A percentile compares a stretch with the other conserved stretches of the same genome.
These are phyloP conservation scores for Ceratina calcarata DNA, from an alignment of 1,140 invertebrate genomes.

Conservation along the genomic window DNA sequence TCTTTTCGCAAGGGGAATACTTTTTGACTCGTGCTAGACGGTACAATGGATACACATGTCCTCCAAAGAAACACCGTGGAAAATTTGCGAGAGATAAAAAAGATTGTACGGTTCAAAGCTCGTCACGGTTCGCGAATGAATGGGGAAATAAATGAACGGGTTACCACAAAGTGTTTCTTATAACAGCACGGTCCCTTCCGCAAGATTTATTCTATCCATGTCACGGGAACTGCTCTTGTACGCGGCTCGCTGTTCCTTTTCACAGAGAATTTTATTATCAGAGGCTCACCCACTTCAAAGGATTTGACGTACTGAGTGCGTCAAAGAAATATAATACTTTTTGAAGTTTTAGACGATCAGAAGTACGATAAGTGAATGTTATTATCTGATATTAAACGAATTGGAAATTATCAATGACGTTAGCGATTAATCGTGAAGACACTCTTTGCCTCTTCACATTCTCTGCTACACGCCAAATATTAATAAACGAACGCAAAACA, in stretches of 20 bases:
- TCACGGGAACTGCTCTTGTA: neutral
- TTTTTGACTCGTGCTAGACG: neutral
- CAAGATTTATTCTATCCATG: neutral
- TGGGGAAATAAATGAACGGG: slow-evolving; percentile 21
- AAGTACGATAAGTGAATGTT: neutral
- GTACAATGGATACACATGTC: neutral
- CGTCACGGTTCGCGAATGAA: slow-evolving; percentile 1
- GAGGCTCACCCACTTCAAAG: neutral
- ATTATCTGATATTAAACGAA: too few species aligned
- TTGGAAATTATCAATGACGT: too few species aligned
- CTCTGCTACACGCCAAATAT: too few species aligned
- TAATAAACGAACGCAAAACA: neutral
- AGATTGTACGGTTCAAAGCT: slow-evolving; percentile 10
- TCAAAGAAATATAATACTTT: neutral
- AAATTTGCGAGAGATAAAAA: slow-evolving; percentile 12
- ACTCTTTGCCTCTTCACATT: too few species aligned
- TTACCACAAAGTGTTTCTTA: slow-evolving; percentile 28
- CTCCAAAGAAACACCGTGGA: neutral
- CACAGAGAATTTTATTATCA: neutral
- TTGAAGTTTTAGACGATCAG: neutral
- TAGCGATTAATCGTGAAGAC: too few species aligned
- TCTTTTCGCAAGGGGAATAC: neutral
- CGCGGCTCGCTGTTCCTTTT: neutral
- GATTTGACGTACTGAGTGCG: too few species aligned
- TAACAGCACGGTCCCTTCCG: slow-evolving; percentile 17